Evolutionary conservation across 2,888 invertebrate genomes (phyloP).

Genomic region (Abrostola triplasia): DNA sequence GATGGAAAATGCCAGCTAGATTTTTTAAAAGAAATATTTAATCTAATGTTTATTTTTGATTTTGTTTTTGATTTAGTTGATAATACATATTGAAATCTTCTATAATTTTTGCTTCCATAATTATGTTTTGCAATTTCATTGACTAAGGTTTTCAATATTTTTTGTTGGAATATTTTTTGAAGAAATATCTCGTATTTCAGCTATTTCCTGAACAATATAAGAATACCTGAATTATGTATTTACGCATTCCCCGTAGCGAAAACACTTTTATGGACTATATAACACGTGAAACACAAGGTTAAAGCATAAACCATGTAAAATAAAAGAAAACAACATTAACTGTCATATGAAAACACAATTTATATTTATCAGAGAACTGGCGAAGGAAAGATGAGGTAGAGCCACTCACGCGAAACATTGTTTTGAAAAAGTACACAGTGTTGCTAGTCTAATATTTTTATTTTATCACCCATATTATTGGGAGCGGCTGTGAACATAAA

Average conservation of each 20-base stretch:
- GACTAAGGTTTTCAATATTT: no score
- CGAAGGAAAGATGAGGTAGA: slow-evolving; percentile 4
- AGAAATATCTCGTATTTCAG: not conserved
- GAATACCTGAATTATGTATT: not conserved
- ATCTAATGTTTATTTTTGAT: no score
- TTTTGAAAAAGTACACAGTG: slow-evolving; percentile 23
- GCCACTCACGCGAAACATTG: slow-evolving; percentile 18
- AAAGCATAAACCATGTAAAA: slow-evolving; percentile 20
- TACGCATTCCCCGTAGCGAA: not conserved
- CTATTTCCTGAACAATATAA: not conserved
- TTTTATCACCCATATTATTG: slow-evolving; percentile 27
- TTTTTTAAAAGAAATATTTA: no score
- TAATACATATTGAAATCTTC: no score
- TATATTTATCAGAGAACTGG: slow-evolving; percentile 33
- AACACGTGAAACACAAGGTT: slow-evolving; percentile 21
- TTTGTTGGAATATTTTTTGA: not conserved
- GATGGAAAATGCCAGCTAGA: no score
- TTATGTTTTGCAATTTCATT: no score
- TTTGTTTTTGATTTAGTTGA: no score
- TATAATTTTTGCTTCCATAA: no score
- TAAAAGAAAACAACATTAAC: slow-evolving; percentile 19
- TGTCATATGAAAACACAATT: slow-evolving; percentile 18
- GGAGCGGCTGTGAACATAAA: slow-evolving; percentile 12
- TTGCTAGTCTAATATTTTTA: slow-evolving; percentile 22
- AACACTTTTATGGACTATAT: slow-evolving; percentile 17